A percentile compares a stretch with the other conserved stretches of the same genome.
Evolutionary conservation across 2,797 vertebrate species (phyloP).

Genomic region (Cyprinodon diabolis): DNA sequence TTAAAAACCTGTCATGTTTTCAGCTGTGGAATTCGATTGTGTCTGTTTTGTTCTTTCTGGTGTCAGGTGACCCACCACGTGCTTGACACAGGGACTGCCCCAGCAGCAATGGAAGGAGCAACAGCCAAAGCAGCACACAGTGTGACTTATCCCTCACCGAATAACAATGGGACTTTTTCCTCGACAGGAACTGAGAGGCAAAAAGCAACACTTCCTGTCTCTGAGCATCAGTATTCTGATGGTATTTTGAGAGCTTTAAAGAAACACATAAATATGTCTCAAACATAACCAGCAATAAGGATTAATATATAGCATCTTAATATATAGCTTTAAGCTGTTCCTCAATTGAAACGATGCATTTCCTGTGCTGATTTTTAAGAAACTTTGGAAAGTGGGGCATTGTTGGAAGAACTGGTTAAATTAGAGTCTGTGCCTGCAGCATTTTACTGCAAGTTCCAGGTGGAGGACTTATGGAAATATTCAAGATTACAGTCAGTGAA

Average conservation of each 20-base stretch:
- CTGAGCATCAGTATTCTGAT: constrained; percentile 32
- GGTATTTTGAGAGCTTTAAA: constrained; percentile 42
- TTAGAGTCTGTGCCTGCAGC: neutral
- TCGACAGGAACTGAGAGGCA: constrained; percentile 35
- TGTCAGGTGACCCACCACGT: constrained; percentile 73
- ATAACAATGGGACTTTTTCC: constrained; percentile 71
- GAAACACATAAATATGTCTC: constrained; percentile 21
- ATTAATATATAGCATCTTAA: no score
- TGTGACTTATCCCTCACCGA: constrained; percentile 65
- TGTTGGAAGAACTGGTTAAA: neutral
- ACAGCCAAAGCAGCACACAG: constrained; percentile 59
- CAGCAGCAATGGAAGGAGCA: constrained; percentile 56
- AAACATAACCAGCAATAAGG: no score
- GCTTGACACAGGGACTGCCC: constrained; percentile 58
- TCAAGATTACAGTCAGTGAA: constrained; percentile 6
- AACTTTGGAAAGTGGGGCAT: neutral
- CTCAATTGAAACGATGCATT: neutral
- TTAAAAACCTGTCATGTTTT: constrained; percentile 37
- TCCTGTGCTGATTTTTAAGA: neutral
- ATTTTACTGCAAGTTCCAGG: neutral
- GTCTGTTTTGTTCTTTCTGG: constrained; percentile 63
- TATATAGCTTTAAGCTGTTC: neutral
- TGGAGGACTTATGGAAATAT: neutral
- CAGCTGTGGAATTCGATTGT: constrained; percentile 30
- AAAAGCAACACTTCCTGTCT: constrained; percentile 32